A percentile compares a stretch with the other conserved stretches of the same genome.
phyloP scores from a whole-genome alignment of 2,113 vertebrate species.

The Paracyprichromis sp. region DNA sequence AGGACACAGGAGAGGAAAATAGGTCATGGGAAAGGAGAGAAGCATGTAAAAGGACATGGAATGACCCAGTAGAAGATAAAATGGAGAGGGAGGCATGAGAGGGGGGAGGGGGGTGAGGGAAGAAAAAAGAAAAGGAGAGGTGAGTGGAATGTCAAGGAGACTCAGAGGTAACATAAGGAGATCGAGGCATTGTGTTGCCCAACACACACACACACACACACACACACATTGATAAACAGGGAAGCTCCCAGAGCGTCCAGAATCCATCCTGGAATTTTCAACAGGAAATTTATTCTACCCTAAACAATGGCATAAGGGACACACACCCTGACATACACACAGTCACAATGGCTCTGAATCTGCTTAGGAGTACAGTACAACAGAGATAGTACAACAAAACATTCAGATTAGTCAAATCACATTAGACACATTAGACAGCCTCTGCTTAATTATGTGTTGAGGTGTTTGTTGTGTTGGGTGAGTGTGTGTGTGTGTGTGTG shows the following conservation, averaged over 20 bases:
- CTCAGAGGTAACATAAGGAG: constrained; percentile 27
- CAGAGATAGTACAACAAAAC: not conserved
- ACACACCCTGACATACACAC: not conserved
- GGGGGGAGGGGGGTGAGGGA: not conserved
- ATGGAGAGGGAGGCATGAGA: not conserved
- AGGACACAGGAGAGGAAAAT: constrained; percentile 5
- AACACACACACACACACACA: not conserved
- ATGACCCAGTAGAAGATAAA: constrained; percentile 19
- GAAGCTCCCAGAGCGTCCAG: constrained; percentile 36
- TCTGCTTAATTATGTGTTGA: not conserved
- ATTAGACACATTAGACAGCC: not conserved
- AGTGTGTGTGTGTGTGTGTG: not conserved
- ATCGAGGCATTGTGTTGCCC: not conserved
- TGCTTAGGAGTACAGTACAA: not conserved
- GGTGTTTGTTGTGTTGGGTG: not conserved
- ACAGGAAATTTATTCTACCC: constrained; percentile 55
- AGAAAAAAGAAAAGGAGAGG: constrained; percentile 7
- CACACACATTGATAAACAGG: constrained; percentile 49
- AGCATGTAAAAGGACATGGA: not conserved
- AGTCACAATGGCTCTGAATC: not conserved
- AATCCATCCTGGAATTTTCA: constrained; percentile 62
- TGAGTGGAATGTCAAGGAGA: constrained; percentile 58
- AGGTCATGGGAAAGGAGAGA: constrained; percentile 41
- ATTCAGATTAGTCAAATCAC: not conserved
- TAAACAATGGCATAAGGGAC: constrained; percentile 51